A percentile compares a stretch with the other conserved stretches of the same genome.
phyloP scores from a whole-genome alignment of 2,113 vertebrate genomes.

The Mormyrus lacerda region DNA sequence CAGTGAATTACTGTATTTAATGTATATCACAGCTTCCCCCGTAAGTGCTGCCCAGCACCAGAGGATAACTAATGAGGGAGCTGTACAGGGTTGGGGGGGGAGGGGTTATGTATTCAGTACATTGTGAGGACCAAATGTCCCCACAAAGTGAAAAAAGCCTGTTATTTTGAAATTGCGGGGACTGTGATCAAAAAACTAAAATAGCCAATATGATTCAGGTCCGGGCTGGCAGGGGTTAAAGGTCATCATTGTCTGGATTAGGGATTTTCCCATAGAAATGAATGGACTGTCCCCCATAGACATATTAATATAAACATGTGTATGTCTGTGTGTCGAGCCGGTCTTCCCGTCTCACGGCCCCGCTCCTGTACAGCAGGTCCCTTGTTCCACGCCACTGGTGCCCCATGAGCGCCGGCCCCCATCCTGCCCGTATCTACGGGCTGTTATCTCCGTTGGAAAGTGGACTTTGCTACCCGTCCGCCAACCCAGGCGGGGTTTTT shows the following conservation, averaged over 20 bases:
- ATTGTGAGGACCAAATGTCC: neutral
- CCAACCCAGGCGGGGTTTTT: neutral
- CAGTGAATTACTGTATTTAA: conserved; percentile 34
- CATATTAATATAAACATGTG: neutral
- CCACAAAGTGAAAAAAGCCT: neutral
- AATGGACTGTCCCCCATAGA: neutral
- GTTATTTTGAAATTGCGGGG: neutral
- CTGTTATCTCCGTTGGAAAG: neutral
- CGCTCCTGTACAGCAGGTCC: neutral
- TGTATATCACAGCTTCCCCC: conserved; percentile 36
- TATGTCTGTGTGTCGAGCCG: neutral
- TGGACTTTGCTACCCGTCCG: neutral
- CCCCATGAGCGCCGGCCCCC: no score
- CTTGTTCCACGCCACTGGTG: neutral
- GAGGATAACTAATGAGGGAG: conserved; percentile 12
- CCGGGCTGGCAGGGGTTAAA: neutral
- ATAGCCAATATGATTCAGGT: neutral
- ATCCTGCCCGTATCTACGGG: neutral
- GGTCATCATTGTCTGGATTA: neutral
- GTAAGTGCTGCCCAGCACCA: neutral
- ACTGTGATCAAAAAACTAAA: neutral
- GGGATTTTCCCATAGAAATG: neutral
- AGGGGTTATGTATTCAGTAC: neutral
- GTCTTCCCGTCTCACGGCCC: neutral
- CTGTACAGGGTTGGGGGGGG: neutral